Base-by-base conservation (phyloP, 2,797 vertebrate genomes). In the Xiphorhynchus erythropygius region DNA sequence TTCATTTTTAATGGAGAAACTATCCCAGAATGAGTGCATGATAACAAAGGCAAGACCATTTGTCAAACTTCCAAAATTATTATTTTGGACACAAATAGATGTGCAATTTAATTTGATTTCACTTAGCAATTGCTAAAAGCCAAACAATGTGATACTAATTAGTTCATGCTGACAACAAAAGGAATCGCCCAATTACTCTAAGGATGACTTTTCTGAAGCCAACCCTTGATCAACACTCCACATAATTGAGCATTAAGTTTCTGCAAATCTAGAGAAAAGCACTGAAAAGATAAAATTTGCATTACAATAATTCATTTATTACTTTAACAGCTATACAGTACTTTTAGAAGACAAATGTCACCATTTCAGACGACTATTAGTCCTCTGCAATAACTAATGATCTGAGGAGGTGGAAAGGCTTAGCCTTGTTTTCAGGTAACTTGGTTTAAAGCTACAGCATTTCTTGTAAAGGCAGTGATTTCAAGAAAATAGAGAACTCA, bases 111-210 rank as follows among this genome's bases (percentile, higher is more conserved):
- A 95, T 90, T 90, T 65, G 2, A 86, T 84, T 84, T 83, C 73
- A 81, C 11, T 91, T 64, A 87, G 79, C 27, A 85, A 95, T 63
- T 57, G 35, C 50, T 93, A 86, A 78, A 80, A 71, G 73, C 27
- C 67, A 77, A 91, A 79, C 37, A 60, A 62, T 32, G 16, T 27
- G 24, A 79, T 56, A 70, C 46, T 46, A 56, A 87, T 74, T 80
- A 67, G 30, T 24, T 79, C 35, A 79, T 4, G 1, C 6, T 69
- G 78, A 82, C 70, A 84, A 90, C 1, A 1, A 84, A 92, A 68
- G 30, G 50, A 77, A 93, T 78, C 67, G 77, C 71, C 32, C 49
- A 71, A 4, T 86, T 91, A 84, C 24, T 65, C 28, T 44, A 80
- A 33, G 32, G 50, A 62, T 4, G 21, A 33, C 10, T 84, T 81